These are phyloP conservation scores for Patella ulyssiponensis DNA, from an alignment of 2,888 invertebrate genomes.

Conservation along the genomic window DNA sequence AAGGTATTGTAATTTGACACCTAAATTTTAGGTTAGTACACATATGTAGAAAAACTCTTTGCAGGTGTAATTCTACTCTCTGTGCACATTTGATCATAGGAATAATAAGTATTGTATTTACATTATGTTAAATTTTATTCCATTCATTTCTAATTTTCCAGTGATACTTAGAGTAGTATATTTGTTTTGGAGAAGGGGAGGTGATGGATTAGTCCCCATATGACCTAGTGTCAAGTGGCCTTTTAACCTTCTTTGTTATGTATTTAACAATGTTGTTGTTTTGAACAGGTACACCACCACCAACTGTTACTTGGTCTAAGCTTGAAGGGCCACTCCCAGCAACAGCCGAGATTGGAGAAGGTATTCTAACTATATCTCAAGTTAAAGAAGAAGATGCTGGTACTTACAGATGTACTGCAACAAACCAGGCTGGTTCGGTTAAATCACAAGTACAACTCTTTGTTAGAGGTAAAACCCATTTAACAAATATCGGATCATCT, in stretches of 20 bases:
- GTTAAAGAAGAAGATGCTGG: constrained; percentile 79
- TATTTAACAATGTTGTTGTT: constrained; percentile 1
- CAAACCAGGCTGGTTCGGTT: constrained; percentile 74
- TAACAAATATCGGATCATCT: too few species aligned
- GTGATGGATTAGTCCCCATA: too few species aligned
- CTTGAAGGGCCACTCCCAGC: constrained; percentile 69
- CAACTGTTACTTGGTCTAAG: constrained; percentile 78
- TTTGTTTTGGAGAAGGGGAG: too few species aligned
- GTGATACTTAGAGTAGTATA: too few species aligned
- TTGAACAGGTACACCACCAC: constrained; percentile 49
- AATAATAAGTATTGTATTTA: too few species aligned
- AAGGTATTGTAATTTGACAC: background rate
- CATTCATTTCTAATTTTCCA: too few species aligned
- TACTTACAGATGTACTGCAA: constrained; percentile 80
- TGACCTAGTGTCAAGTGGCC: too few species aligned
- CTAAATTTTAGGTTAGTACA: background rate
- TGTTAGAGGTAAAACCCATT: constrained; percentile 50
- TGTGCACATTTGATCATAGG: too few species aligned
- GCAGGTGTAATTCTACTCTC: too few species aligned
- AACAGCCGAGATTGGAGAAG: constrained; percentile 73
- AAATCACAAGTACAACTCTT: constrained; percentile 75
- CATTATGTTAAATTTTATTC: too few species aligned
- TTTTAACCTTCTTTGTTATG: background rate
- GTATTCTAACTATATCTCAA: constrained; percentile 76
- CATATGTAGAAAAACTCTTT: background rate